Percentiles rank a stretch among this genome's conserved stretches.
Evolutionary conservation across 2,888 invertebrate species (phyloP).

Genomic region (Fragum fragum): DNA sequence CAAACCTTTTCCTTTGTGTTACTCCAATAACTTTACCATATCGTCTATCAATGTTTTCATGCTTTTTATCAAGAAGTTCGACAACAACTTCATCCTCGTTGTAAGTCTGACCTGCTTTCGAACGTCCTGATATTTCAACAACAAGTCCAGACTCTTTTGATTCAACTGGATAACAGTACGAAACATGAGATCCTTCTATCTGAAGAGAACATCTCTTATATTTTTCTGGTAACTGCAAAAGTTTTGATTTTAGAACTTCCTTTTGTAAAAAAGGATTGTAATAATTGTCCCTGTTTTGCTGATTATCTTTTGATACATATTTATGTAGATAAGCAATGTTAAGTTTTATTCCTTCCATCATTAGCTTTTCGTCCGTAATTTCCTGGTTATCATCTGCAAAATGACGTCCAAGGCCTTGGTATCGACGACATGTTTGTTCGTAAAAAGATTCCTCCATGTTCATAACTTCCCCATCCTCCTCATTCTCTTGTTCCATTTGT

Average conservation of each 20-base stretch:
- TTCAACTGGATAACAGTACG: slow-evolving; percentile 60
- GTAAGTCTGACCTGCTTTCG: slow-evolving; percentile 71
- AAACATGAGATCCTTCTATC: slow-evolving; percentile 65
- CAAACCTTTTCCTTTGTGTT: slow-evolving; percentile 34
- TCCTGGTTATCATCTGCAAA: slow-evolving; percentile 5
- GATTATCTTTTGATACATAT: neutral
- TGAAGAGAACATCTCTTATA: slow-evolving; percentile 64
- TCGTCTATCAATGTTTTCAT: slow-evolving; percentile 43
- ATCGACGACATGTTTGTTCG: slow-evolving; percentile 50
- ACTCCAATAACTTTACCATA: slow-evolving; percentile 71
- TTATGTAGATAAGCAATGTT: slow-evolving; percentile 36
- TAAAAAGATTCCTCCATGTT: slow-evolving; percentile 43
- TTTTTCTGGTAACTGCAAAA: slow-evolving; percentile 43
- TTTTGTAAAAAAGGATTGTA: slow-evolving; percentile 23
- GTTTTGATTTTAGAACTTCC: slow-evolving; percentile 16
- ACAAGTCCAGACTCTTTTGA: slow-evolving; percentile 30
- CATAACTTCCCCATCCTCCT: neutral
- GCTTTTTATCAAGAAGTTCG: slow-evolving; percentile 54
- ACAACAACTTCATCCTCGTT: slow-evolving; percentile 72
- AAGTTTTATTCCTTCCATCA: slow-evolving; percentile 2
- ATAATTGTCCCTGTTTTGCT: slow-evolving; percentile 38
- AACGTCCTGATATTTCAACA: slow-evolving; percentile 71
- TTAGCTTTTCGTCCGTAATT: slow-evolving; percentile 32
- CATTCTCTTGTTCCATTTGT: neutral
- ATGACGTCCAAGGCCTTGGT: slow-evolving; percentile 11